These are phyloP conservation scores for Argya squamiceps DNA, from an alignment of 2,797 vertebrate species.

Conservation along the genomic window DNA sequence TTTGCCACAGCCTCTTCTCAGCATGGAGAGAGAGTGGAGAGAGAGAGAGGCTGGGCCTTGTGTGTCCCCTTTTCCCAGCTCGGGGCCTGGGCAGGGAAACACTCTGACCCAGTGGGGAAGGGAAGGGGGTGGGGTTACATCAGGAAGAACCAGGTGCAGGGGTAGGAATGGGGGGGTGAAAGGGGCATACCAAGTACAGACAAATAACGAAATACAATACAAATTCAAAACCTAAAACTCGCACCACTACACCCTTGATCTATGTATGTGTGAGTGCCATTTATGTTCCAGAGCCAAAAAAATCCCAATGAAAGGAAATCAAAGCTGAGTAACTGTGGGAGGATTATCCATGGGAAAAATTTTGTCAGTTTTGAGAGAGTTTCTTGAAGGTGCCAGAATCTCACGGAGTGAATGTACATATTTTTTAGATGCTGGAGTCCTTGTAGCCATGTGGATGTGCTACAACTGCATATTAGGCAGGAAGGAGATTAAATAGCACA, in stretches of 20 bases:
- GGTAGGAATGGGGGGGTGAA: no score
- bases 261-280: fast-evolving
- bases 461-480: neutral
- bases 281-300: neutral
- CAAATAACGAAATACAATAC: no score
- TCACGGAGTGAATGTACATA: fast-evolving
- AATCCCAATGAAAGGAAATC: neutral
- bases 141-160: no score
- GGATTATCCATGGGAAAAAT: neutral
- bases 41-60: no score
- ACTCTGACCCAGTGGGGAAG: neutral
- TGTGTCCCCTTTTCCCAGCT: no score
- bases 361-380: neutral
- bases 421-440: neutral
- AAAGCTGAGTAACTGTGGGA: neutral
- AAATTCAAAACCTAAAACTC: no score
- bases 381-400: neutral
- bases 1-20: no score
- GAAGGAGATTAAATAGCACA: neutral
- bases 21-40: no score
- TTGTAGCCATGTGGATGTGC: neutral
- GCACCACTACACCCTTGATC: no score
- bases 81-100: no score
- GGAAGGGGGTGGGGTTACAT: no score
- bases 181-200: no score